phyloP scores from a whole-genome alignment of 2,888 invertebrate genomes.

The Onchidella celtica region DNA sequence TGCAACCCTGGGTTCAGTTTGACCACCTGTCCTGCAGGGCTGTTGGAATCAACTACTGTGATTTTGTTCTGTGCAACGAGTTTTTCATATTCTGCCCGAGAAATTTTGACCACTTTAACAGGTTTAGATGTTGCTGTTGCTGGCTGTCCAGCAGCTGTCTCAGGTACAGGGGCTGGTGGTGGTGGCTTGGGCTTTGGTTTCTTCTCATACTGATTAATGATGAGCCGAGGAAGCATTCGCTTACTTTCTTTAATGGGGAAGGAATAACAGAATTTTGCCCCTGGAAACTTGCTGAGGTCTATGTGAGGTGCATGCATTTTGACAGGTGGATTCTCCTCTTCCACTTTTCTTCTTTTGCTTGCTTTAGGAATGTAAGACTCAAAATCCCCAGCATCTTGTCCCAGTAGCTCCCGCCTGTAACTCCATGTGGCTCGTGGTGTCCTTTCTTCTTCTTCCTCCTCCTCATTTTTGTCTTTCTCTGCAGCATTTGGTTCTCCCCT shows the following conservation, averaged over 20 bases:
- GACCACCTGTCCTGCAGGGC: slow-evolving; percentile 48
- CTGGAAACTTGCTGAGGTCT: slow-evolving; percentile 44
- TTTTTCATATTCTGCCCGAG: slow-evolving; percentile 52
- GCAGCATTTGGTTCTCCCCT: neutral
- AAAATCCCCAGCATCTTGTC: slow-evolving; percentile 32
- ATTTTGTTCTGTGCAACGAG: slow-evolving; percentile 54
- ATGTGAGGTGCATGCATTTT: neutral
- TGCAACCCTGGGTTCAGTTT: slow-evolving; percentile 52
- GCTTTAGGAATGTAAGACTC: slow-evolving; percentile 45
- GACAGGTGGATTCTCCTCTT: neutral
- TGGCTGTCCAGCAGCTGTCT: neutral
- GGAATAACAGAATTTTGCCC: slow-evolving; percentile 45
- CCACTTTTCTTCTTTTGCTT: neutral
- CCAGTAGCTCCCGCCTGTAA: slow-evolving; percentile 47
- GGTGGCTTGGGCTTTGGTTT: slow-evolving; percentile 6
- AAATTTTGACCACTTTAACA: slow-evolving; percentile 51
- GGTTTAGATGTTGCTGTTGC: slow-evolving; percentile 4
- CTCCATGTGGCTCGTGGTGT: slow-evolving; percentile 53
- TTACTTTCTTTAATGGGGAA: neutral
- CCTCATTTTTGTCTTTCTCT: neutral
- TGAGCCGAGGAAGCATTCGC: slow-evolving; percentile 8
- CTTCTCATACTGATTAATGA: slow-evolving; percentile 44
- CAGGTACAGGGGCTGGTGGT: neutral
- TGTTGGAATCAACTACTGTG: slow-evolving; percentile 42
- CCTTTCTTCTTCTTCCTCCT: slow-evolving; percentile 18